Evolutionary conservation across 1,140 invertebrate species (phyloP).

Genomic region (Orius insidiosus): DNA sequence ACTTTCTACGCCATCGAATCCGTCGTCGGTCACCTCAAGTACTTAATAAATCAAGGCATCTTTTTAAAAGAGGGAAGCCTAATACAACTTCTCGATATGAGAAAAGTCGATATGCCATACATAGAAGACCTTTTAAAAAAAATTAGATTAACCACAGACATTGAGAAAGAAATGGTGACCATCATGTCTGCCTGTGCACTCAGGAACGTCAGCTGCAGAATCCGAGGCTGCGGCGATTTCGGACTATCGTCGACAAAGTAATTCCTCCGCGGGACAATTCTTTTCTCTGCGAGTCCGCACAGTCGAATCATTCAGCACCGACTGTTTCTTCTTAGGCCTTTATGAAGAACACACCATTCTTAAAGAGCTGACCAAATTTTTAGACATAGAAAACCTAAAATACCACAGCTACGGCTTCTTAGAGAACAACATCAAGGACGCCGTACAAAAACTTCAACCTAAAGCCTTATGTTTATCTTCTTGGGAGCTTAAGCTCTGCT

Average conservation of each 20-base stretch:
- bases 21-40: not conserved
- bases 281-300: not conserved
- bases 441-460: no score
- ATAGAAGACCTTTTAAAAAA: not conserved
- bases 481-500: no score
- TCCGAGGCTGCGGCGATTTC: not conserved
- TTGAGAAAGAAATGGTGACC: not conserved
- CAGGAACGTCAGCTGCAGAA: not conserved
- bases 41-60: not conserved
- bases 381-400: not conserved
- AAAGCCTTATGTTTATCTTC: no score
- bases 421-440: no score
- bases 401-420: not conserved
- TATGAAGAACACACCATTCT: not conserved
- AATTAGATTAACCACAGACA: not conserved
- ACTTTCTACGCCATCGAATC: not conserved
- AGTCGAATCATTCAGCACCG: not conserved
- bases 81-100: not conserved
- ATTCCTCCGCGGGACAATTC: not conserved
- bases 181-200: not conserved
- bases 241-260: not conserved
- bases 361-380: not conserved
- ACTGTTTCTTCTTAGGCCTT: not conserved
- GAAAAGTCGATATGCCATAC: not conserved
- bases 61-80: not conserved